A percentile compares a stretch with the other conserved stretches of the same genome.
Evolutionary conservation across 2,888 invertebrate genomes (phyloP).

Genomic region (Exephanes ischioxanthus): DNA sequence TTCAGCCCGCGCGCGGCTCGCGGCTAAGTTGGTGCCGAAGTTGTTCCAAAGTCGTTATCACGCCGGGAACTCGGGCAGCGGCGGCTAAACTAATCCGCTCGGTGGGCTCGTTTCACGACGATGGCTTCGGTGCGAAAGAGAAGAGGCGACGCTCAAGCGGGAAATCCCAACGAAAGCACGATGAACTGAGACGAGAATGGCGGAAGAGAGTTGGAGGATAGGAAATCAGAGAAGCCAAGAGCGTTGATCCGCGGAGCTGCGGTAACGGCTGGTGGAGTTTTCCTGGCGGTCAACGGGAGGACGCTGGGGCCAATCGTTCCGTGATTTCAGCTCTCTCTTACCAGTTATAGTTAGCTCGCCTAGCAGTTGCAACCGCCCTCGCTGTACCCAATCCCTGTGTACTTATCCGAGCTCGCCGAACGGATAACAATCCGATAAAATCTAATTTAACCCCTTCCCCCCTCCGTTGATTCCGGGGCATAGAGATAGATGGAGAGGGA

Average conservation of each 20-base stretch:
- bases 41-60: conserved; percentile 68
- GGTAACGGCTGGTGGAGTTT: conserved; percentile 47
- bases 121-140: conserved; percentile 45
- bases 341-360: conserved; percentile 44
- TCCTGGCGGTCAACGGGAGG: conserved; percentile 45
- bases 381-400: conserved; percentile 41
- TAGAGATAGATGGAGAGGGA: not conserved
- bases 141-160: conserved; percentile 30
- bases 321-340: conserved; percentile 38
- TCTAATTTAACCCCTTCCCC: conserved; percentile 78
- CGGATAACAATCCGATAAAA: conserved; percentile 80
- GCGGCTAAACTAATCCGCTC: conserved; percentile 68
- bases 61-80: conserved; percentile 54
- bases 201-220: conserved; percentile 11
- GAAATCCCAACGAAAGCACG: conserved; percentile 56
- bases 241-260: conserved; percentile 25
- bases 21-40: conserved; percentile 61
- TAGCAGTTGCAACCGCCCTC: conserved; percentile 23
- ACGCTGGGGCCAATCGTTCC: conserved; percentile 56
- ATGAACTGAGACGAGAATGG: conserved; percentile 32
- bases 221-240: conserved; percentile 28
- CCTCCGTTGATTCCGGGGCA: not conserved
- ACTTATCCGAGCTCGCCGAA: conserved; percentile 70
- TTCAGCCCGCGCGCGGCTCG: conserved; percentile 35
- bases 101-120: conserved; percentile 68